phyloP scores from a whole-genome alignment of 2,113 vertebrate species.

The Calyptomena viridis region DNA sequence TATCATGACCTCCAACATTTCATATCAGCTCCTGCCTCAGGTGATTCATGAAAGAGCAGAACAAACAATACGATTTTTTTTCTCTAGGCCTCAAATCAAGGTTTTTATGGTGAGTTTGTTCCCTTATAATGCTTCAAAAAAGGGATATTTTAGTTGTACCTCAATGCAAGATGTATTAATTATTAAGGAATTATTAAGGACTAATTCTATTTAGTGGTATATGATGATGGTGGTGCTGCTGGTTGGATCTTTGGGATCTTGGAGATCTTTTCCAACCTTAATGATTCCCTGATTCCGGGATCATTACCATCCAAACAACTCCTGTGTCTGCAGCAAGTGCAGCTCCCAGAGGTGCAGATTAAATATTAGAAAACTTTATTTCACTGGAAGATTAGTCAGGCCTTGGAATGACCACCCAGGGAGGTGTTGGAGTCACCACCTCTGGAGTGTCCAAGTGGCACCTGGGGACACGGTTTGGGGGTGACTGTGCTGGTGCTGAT shows the following conservation, averaged over 20 bases:
- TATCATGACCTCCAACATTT: not conserved
- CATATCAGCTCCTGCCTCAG: not conserved
- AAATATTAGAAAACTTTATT: not conserved
- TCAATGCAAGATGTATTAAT: not conserved
- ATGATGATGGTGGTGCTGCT: not conserved
- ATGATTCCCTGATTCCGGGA: not conserved
- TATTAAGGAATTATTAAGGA: not conserved
- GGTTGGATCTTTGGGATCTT: not conserved
- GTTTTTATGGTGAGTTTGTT: not conserved
- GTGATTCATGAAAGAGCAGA: not conserved
- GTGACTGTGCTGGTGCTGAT: not conserved
- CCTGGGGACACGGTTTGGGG: not conserved
- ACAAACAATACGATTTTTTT: not conserved
- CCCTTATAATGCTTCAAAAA: not conserved
- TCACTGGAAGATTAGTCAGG: not conserved
- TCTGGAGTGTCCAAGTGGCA: not conserved
- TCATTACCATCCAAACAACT: not conserved
- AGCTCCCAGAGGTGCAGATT: not conserved
- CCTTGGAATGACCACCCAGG: not conserved
- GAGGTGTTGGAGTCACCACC: not conserved
- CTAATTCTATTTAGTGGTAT: not conserved
- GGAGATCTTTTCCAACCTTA: not conserved
- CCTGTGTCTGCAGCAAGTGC: not conserved
- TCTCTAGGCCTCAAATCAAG: not conserved
- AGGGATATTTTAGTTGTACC: not conserved